Evolutionary conservation across 2,888 invertebrate species (phyloP), one percentile per base, ranked within the genome.

Genomic region (Podabrus alpinus): DNA sequence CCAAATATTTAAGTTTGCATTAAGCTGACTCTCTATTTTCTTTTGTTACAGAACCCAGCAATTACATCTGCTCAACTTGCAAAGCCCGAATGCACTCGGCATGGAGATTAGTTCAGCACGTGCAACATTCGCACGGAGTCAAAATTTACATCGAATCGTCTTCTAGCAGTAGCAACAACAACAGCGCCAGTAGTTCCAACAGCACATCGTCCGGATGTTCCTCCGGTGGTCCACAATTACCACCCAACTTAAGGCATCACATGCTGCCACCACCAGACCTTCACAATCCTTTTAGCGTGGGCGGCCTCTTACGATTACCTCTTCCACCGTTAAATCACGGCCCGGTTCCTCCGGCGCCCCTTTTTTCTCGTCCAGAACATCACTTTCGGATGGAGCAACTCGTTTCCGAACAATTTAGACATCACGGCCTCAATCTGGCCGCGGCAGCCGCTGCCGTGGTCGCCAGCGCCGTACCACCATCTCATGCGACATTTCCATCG

Each of bases 41-140:
- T 92, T 92, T 83, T 88, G 87, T 92, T 92, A 78, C 94, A 97
- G 98, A 98, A 89, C 98, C 98, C 80, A 94, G 94, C 88, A 95
- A 95, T 90, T 95, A 97, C 87, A 94, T 96, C 80, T 98, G 98
- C 86, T 95, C 94, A 66, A 97, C 97, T 80, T 98, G 98, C 90
- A 96, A 97, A 85, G 94, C 95, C 79, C 93, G 95, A 68, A 92
- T 96, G 82, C 93, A 93, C 82, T 97, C 97, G n/a, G 97, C 98
- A 9, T 98, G 98, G 98, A 91, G 94, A 74, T 90, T 98, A 77
- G 92, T 98, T 60, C 97, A 98, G 86, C 98, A 98, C 87, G 97
- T 95, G 24, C 98, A 98, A 87, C 94, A 95, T 84, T 93, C 94
- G 75, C 98, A 98, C 85, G 97, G 97, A 16, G 94, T 98, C 78